phyloP scores from a whole-genome alignment of 2,113 vertebrate genomes.

The Rhynchomys soricoides region DNA sequence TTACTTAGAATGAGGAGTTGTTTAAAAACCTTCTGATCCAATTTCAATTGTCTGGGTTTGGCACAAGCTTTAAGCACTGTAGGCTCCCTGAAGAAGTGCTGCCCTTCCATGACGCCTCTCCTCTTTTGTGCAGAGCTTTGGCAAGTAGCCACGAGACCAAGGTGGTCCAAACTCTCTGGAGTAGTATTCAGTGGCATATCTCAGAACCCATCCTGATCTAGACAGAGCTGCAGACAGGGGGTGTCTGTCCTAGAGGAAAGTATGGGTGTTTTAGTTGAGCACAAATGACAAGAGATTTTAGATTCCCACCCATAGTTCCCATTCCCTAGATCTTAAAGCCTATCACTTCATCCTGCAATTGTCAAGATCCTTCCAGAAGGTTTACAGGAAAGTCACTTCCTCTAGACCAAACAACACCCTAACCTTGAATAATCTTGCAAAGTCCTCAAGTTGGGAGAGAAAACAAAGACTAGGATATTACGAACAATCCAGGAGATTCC shows the following conservation, averaged over 20 bases:
- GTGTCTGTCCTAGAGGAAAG: background rate
- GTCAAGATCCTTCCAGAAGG: background rate
- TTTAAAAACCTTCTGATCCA: conserved; percentile 70
- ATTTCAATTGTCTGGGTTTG: conserved; percentile 69
- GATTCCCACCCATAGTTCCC: background rate
- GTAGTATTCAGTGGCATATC: background rate
- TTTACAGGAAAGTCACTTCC: background rate
- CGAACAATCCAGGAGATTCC: background rate
- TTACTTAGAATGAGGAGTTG: conserved; percentile 65
- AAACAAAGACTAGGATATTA: background rate
- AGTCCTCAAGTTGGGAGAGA: background rate
- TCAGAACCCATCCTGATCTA: background rate
- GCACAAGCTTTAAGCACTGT: conserved; percentile 43
- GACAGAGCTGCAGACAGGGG: background rate
- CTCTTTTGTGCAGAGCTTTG: fast-evolving
- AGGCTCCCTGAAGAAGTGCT: background rate
- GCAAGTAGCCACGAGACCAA: background rate
- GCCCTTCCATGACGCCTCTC: fast-evolving
- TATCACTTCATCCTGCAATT: background rate
- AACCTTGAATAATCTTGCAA: background rate
- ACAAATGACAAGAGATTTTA: background rate
- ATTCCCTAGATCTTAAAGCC: background rate
- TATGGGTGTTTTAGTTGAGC: background rate
- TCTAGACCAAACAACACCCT: background rate
- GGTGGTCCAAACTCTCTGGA: background rate